Evolutionary conservation across 2,797 vertebrate genomes (phyloP), one percentile per base, ranked within the genome.

Genomic region (Rhincodon typus): DNA sequence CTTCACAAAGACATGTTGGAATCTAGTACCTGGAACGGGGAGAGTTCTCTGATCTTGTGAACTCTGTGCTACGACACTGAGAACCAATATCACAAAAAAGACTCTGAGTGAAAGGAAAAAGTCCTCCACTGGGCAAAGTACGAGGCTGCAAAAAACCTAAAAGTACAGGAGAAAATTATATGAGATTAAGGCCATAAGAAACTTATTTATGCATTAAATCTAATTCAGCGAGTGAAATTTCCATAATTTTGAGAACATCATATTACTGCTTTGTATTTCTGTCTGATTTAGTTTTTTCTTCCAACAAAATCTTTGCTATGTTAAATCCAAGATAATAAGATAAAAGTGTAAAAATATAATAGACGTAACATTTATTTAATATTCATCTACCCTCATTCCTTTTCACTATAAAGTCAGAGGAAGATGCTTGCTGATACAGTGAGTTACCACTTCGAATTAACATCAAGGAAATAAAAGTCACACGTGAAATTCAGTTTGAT

Each of bases 41-140:
- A 62, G 0, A 86, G 38, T 62, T 96, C 72, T 77, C 69, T 57
- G 53, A n/a, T 77, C 38, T 23, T 69, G 90, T 93, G n/a, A 96
- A 96, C 88, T 97, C 97, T 0, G 0, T 12, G 0, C 97, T 97
- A 82, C 96, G 96, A 96, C 97, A 98, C 1, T 95, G 96, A 0
- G 97, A 97, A 1, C 97, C 97, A 0, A 96, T 86, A 0, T 97
- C 97, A 67, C 97, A 98, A 95, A 98, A 97, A 0, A 98, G 97
- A 0, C 96, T 96, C 72, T 96, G 57, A 67, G 97, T n/a, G 74
- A 98, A 98, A 77, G 97, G 97, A 38, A 97, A 97, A 50, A 97
- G 74, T 0, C 97, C 97, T 0, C 50, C 4, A 67, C 96, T 97
- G 17, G 97, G 97, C 62, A 98, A 97, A 95, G 97, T 97, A 6